Base-by-base conservation (phyloP, 2,113 vertebrate genomes). In the Oryzias celebensis region DNA sequence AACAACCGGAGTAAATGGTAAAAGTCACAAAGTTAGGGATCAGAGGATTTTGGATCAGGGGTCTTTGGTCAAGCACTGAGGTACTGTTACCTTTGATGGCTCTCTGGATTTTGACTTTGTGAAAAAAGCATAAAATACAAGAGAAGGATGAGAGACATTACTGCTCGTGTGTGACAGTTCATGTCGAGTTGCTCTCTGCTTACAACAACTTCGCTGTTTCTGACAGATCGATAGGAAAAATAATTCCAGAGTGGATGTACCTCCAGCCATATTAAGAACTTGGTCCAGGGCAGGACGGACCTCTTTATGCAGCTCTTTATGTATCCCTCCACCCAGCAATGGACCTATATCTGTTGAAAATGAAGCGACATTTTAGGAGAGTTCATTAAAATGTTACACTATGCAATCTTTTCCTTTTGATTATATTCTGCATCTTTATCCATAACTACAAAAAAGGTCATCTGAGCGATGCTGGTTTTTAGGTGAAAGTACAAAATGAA, bases 31-130 rank as follows among this genome's bases (percentile, higher is more conserved):
- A 86, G 72, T 83, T 61, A 87, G 63, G 74, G 82, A 53, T 82
- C 79, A 49, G 60, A 68, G 54, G 74, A 55, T 46, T 66, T 64
- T 42, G 71, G 20, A 20, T 20, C 20, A 20, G 20, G 20, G 70
- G 61, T 73, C 31, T 88, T 6, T 44, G 67, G 56, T 65, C 65
- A 64, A 22, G 31, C 1, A 5, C 58, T 78, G 82, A 66, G 12
- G 26, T 1, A 1, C 44, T 62, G 83, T 94, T 94, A 94, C 92
- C 93, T 93, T 94, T 93, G 77, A 93, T 71, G 88, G 91, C 86
- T 91, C 90, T 92, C 86, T 93, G 90, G 91, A 92, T 92, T 93
- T 92, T 92, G 90, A 94, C 93, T 95, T 94, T 72, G 73, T 18
- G 15, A 54, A 54, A 36, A 70, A 36, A 65, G 47, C 54, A 74